phyloP scores from a whole-genome alignment of 2,888 invertebrate species.

The Dione vanillae region DNA sequence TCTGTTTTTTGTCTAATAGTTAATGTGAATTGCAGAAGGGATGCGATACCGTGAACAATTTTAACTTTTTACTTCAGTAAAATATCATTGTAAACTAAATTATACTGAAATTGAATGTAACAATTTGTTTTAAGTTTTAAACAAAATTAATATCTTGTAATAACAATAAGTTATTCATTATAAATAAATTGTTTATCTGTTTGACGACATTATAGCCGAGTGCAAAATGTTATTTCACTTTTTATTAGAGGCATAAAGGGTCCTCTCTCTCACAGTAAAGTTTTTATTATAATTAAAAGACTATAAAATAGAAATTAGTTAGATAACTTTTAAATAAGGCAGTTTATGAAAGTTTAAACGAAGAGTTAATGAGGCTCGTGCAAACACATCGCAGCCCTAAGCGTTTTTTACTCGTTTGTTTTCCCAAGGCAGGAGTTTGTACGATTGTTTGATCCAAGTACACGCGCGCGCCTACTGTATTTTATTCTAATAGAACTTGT shows the following conservation, averaged over 20 bases:
- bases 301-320: conserved; percentile 12
- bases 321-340: conserved; percentile 31
- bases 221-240: not conserved
- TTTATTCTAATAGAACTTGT: conserved; percentile 31
- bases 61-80: not conserved
- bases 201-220: not conserved
- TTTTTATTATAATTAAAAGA: not conserved
- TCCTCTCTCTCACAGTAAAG: too few species aligned
- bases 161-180: not conserved
- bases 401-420: conserved; percentile 60
- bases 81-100: not conserved
- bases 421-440: conserved; percentile 68
- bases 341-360: conserved; percentile 22
- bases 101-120: not conserved
- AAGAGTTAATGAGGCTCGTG: conserved; percentile 28
- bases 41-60: conserved; percentile 6
- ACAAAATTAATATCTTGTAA: not conserved
- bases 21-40: conserved; percentile 32
- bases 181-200: too few species aligned
- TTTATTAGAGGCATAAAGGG: too few species aligned
- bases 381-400: conserved; percentile 46
- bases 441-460: conserved; percentile 69
- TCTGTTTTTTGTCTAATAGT: conserved; percentile 48
- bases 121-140: not conserved
- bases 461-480: conserved; percentile 51